phyloP scores from a whole-genome alignment of 2,888 invertebrate species.

The Dryobotodes eremita region DNA sequence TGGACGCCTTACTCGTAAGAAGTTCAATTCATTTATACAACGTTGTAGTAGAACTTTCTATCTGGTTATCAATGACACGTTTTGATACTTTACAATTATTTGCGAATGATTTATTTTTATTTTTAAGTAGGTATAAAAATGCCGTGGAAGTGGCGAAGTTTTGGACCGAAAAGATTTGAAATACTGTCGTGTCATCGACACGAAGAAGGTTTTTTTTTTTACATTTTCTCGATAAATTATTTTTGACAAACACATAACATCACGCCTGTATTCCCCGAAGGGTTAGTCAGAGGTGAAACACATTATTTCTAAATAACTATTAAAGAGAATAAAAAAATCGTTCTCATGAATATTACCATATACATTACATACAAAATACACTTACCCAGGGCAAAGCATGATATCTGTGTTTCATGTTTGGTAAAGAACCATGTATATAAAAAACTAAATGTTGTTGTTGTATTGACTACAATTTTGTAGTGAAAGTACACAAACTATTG shows the following conservation, averaged over 20 bases:
- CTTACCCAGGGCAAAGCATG: too few relatives aligned
- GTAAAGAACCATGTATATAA: not conserved
- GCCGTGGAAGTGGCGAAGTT: too few relatives aligned
- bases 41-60: constrained; percentile 55
- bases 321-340: not conserved
- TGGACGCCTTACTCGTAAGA: constrained; percentile 10
- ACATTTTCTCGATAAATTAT: not conserved
- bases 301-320: not conserved
- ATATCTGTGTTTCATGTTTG: not conserved
- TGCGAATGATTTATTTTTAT: too few relatives aligned
- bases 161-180: too few relatives aligned
- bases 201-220: not conserved
- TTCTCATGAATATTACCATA: too few relatives aligned
- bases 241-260: not conserved
- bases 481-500: not conserved
- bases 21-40: constrained; percentile 41
- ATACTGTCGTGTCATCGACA: too few relatives aligned
- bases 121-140: too few relatives aligned
- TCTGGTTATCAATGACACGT: constrained; percentile 4
- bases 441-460: not conserved
- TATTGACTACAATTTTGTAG: not conserved
- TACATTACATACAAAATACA: too few relatives aligned
- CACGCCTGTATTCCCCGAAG: too few relatives aligned
- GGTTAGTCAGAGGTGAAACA: too few relatives aligned
- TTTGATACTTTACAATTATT: constrained; percentile 48